Base-by-base conservation (phyloP, 1,140 invertebrate genomes). In the Pseudomyrmex dendroicus region DNA sequence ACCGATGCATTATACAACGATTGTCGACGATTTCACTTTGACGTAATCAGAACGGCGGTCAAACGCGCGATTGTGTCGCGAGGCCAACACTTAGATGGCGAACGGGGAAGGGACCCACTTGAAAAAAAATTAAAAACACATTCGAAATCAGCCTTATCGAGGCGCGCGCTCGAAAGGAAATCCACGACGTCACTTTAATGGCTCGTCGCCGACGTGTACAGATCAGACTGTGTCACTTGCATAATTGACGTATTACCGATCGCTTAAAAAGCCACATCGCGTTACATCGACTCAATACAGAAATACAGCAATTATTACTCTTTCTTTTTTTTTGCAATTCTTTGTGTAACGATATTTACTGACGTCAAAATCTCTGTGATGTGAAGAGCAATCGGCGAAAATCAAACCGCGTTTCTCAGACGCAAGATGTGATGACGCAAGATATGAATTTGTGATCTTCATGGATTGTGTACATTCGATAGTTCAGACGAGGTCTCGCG, bases 161-260 rank as follows among this genome's bases (percentile, higher is more conserved):
- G 17, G n/a, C 35, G 20, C 76, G n/a, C 20, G 52, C 22, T 57
- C 35, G 5, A 15, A 72, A 70, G 76, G 54, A 72, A 80, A 72
- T 50, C 66, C 66, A 46, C 4, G 25, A 61, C 5, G 76, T 50
- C 64, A 70, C 76, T 48, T 78, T 61, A 80, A 80, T 72, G 44
- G 10, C 72, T 25, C 25, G 50, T 59, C 44, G 64, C 66, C 68
- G 54, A 72, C 72, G 35, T 20, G 5, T 20, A 25, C 63, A 44
- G 76, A 62, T 10, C 52, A 61, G 12, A 72, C 76, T 17, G 76
- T 56, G 66, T 61, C 54, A 70, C 72, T 80, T 80, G 44, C 66
- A 80, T 80, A 80, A 80, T 72, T 80, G 76, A 80, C 44, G 66
- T 59, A 80, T 72, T 72, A 80, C 54, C n/a, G 76, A 80, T 80